Percentiles rank a stretch among this genome's conserved stretches.
Conservation (phyloP, 2,888 invertebrate genomes). For the Trachelus tabidus region DNA sequence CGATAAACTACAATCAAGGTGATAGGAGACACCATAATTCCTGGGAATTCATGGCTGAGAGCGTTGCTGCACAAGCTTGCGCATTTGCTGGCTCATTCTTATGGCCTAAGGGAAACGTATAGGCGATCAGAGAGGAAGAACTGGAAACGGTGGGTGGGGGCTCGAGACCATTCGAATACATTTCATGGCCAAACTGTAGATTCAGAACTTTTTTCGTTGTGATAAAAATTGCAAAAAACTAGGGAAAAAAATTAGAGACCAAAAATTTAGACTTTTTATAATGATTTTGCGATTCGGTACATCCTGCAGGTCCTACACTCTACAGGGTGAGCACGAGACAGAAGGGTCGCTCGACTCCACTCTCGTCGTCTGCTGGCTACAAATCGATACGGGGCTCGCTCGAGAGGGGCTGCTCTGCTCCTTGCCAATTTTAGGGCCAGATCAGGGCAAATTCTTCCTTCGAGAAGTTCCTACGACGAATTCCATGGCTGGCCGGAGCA, state of each 20-base stretch:
- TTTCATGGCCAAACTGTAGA: neutral
- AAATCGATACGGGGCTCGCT: neutral
- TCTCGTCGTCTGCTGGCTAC: neutral
- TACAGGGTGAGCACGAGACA: neutral
- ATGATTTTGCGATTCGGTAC: neutral
- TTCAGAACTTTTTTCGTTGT: neutral
- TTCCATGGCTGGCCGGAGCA: neutral
- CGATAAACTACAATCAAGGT: neutral
- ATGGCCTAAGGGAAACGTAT: neutral
- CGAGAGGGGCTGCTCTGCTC: neutral
- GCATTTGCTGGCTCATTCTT: neutral
- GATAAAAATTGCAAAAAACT: neutral
- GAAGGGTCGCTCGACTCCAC: neutral
- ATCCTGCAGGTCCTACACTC: neutral
- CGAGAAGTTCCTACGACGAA: neutral
- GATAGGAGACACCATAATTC: slow-evolving; percentile 1
- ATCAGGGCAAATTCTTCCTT: neutral
- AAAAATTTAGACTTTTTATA: neutral
- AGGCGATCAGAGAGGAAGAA: neutral
- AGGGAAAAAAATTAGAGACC: no score
- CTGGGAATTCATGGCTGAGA: neutral
- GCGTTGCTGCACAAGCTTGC: neutral
- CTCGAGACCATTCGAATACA: neutral
- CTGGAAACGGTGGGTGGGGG: neutral
- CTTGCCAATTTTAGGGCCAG: neutral